Base-by-base conservation (phyloP, 2,888 invertebrate species). In the Mimachlamys varia region DNA sequence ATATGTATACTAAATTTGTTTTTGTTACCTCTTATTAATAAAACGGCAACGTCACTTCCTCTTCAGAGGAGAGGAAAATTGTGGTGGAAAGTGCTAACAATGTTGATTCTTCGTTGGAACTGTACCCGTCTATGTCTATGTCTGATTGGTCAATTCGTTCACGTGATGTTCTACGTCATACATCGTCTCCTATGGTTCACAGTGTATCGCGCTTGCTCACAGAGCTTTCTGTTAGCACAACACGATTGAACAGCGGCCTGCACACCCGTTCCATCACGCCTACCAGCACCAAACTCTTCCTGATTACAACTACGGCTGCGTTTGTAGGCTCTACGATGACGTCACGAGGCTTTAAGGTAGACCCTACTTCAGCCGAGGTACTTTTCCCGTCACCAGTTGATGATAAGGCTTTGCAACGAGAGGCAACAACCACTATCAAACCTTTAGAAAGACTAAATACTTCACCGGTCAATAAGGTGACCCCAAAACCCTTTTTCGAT, bases 11-110 rank as follows among this genome's bases (percentile, higher is more conserved):
- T 76, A 76, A 76, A 76, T 27, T 33, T 76, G 33, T 76, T 76
- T 76, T 76, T 27, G 27, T 76, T 33, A 33, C 27, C 27, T 76
- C 3, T 10, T 22, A 76, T 76, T 76, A 12, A 76, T 76, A 27
- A 27, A 76, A 7, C 33, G 27, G 76, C 76, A 17, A 33, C 76
- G 76, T 76, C 13, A 33, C 76, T 76, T 76, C 76, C 76, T 76
- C 76, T 76, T 76, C 76, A 76, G 76, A 33, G 76, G 76, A 76
- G 76, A 76, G 76, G 76, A 33, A 27, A 33, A 76, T 27, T 76
- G 76, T 76, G 76, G 76, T 76, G 76, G 76, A 76, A 76, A 76
- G 76, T 76, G 76, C 76, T 76, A 76, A 76, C 27, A 76, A 76
- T 76, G 33, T 33, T 12, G 7, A 33, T 10, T 76, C 58, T 58